These are phyloP conservation scores for Notolepis coatsorum DNA, from an alignment of 2,797 vertebrate genomes.

Conservation along the genomic window DNA sequence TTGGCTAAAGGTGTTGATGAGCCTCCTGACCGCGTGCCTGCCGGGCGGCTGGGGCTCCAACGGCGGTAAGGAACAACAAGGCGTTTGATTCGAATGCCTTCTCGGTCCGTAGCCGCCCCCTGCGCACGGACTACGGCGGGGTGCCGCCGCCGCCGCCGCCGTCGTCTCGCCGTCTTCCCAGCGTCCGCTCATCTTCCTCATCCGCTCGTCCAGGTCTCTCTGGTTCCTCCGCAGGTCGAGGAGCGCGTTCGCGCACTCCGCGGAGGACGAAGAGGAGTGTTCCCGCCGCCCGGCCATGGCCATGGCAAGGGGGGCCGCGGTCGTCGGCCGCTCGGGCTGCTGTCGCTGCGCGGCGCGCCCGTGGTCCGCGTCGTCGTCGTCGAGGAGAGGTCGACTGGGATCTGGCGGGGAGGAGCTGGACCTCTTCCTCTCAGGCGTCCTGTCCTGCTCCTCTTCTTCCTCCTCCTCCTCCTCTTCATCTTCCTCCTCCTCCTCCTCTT, in stretches of 20 bases:
- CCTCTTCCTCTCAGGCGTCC: constrained; percentile 62
- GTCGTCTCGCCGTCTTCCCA: constrained; percentile 32
- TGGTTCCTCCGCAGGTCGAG: constrained; percentile 81
- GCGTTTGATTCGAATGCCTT: constrained; percentile 51
- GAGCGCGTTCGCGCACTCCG: constrained; percentile 72
- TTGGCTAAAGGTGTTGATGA: constrained; percentile 92
- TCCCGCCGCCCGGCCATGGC: constrained; percentile 58
- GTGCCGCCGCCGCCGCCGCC: too few relatives aligned
- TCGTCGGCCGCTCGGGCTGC: constrained; percentile 44
- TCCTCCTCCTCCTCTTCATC: constrained; percentile 46
- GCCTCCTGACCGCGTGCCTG: constrained; percentile 85
- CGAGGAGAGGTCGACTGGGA: constrained; percentile 55
- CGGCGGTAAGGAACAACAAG: constrained; percentile 26
- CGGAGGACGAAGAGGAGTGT: constrained; percentile 75
- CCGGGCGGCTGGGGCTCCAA: constrained; percentile 59
- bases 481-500: constrained; percentile 58
- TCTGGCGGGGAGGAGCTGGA: constrained; percentile 75
- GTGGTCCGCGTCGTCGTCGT: constrained; percentile 57
- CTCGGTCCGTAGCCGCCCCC: too few relatives aligned
- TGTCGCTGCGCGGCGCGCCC: constrained; percentile 33
- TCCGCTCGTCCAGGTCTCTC: constrained; percentile 75
- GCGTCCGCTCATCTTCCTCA: constrained; percentile 65
- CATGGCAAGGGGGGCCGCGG: constrained; percentile 45
- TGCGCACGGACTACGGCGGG: constrained; percentile 32
- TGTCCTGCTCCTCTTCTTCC: constrained; percentile 48